phyloP scores from a whole-genome alignment of 2,797 vertebrate genomes.

The Sebastiscus albofasciatus region DNA sequence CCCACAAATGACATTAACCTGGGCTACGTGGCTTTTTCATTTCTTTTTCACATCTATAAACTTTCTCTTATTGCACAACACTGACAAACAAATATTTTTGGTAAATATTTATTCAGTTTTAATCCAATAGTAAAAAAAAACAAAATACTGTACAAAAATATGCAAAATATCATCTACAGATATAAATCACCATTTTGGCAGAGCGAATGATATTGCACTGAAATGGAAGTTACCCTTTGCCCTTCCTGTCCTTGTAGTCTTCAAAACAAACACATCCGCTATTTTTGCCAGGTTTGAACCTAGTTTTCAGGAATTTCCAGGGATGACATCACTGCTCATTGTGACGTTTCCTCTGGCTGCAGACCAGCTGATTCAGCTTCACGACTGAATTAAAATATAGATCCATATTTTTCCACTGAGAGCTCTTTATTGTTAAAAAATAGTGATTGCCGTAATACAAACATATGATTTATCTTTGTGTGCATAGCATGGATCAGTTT shows the following conservation, averaged over 20 bases:
- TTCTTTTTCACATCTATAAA: not conserved
- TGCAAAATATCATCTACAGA: not conserved
- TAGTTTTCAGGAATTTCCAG: slow-evolving; percentile 54
- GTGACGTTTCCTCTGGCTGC: slow-evolving; percentile 13
- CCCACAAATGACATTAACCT: not conserved
- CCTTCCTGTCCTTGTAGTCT: slow-evolving; percentile 5
- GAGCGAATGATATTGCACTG: slow-evolving; percentile 30
- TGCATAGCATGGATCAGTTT: not conserved
- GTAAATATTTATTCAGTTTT: slow-evolving; percentile 34
- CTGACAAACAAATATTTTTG: not conserved
- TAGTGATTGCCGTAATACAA: not conserved
- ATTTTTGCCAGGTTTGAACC: slow-evolving; percentile 50
- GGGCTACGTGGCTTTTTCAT: not conserved
- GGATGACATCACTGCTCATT: slow-evolving; percentile 31
- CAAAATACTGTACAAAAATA: slow-evolving; percentile 45
- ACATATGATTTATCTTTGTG: not conserved
- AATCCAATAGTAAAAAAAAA: slow-evolving; percentile 21
- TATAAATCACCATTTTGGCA: slow-evolving; percentile 33
- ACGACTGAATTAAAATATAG: not conserved
- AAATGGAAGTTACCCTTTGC: slow-evolving; percentile 8
- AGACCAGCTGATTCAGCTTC: not conserved
- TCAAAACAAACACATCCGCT: slow-evolving; percentile 34
- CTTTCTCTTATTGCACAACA: slow-evolving; percentile 10
- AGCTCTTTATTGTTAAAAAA: slow-evolving; percentile 1
- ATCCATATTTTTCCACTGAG: not conserved